Base-by-base conservation (phyloP, 2,888 invertebrate species). In the Sturmia bella region DNA sequence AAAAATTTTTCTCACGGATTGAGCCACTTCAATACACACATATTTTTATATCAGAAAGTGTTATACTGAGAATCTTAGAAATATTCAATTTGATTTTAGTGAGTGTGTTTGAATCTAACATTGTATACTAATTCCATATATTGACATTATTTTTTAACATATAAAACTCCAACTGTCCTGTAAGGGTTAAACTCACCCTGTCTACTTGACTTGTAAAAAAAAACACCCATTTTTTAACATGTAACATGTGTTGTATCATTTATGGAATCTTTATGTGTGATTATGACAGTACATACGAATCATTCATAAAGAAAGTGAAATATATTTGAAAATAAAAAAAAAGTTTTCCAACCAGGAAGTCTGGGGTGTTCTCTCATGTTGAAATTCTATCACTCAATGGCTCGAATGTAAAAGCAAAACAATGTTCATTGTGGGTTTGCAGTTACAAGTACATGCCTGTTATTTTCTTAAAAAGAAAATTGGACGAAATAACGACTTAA, bases 401-500 rank as follows among this genome's bases (percentile, higher is more conserved):
- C 15, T 39, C 45, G 66, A 61, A 41, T 72, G 45, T 39, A 74
- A 70, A 74, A 78, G 45, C 27, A 74, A 70, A 74, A 78, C 70
- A 82, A 78, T 82, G 66, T 43, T 68, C 73, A 63, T 48, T 63
- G 56, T 77, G 63, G 24, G 61, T 24, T 69, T 37, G 45, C 24
- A 13, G 2, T 45, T 54, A 1, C 37, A 52, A 13, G n/a, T n/a
- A 21, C 61, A 11, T n/a, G 17, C 61, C 37, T 45, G 0, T 48
- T 7, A 41, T 72, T 39, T 41, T 56, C 21, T 32, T 39, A 32
- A 72, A 59, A 45, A 39, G 59, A 66, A 59, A 73, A 52, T 52
- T 52, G 45, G 75, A 48, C 70, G 15, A 72, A 83, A 81, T 83
- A 84, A 84, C 83, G 68, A 83, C 84, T 84, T 84, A 75, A 83